Base-by-base conservation (phyloP, 2,113 vertebrate species). In the Columba livia region DNA sequence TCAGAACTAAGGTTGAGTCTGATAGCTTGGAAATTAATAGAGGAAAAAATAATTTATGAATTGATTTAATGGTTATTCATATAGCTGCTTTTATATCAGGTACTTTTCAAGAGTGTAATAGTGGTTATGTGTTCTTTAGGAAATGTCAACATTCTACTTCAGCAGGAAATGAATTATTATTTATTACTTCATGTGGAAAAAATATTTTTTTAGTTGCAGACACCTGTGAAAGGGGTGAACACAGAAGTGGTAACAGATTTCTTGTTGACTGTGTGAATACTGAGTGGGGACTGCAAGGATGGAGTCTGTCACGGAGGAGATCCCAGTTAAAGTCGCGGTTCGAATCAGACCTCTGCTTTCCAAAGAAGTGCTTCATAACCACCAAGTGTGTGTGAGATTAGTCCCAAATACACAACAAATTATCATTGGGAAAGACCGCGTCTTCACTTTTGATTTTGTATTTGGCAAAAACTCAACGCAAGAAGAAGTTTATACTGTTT, bases 371-470 rank as follows among this genome's bases (percentile, higher is more conserved):
- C 98, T 99, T 94, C 98, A 98, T 94, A 97, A 97, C 67, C 98
- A 99, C 85, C 98, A 98, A 97, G 98, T 97, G 58, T 99, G 99
- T 91, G 98, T 99, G 62, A 98, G 98, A 66, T 93, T 97, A 90
- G 97, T 98, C 29, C 98, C 98, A 51, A 98, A 97, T 54, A 97
- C 98, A 32, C 93, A 98, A 10, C 98, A 99, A 74, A 97, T 99
- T 89, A 96, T 98, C 83, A 97, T 99, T 84, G 98, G 98, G 40
- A 97, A 97, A 60, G 98, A 99, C 61, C 97, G 98, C 51, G 95
- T 97, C 79, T 99, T 99, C 96, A 98, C 98, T 64, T 99, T 99
- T 93, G 99, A 99, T 96, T 98, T 98, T 90, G 98, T 98, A 64
- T 99, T 99, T 97, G 99, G 98, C 78, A 98, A 99, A 70, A 97